These are phyloP conservation scores for Drosophila ercepeae DNA, from an alignment of 1,140 invertebrate species.

Conservation along the genomic window DNA sequence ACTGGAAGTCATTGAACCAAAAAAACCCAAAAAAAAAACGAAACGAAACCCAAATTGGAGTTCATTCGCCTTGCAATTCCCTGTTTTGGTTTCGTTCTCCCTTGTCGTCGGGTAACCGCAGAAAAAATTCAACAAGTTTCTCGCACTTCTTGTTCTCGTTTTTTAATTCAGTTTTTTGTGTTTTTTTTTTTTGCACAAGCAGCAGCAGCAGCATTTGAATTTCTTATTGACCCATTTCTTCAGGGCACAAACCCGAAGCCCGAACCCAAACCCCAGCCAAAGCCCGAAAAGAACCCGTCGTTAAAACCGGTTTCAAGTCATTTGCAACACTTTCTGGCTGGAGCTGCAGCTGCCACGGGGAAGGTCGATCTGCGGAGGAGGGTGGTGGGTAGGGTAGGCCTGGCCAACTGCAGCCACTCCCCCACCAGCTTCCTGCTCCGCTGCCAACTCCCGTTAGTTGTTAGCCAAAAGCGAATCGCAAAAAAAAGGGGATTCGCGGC, in stretches of 20 bases:
- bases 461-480: slow-evolving; percentile 28
- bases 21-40: too few species aligned
- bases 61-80: slow-evolving; percentile 54
- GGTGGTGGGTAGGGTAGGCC: not conserved
- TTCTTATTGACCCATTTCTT: slow-evolving; percentile 73
- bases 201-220: slow-evolving; percentile 49
- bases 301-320: slow-evolving; percentile 56
- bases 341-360: slow-evolving; percentile 45
- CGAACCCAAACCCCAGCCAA: slow-evolving; percentile 20
- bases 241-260: slow-evolving; percentile 31
- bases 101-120: slow-evolving; percentile 16
- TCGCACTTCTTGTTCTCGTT: slow-evolving; percentile 8
- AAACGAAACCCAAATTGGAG: slow-evolving; percentile 33
- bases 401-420: slow-evolving; percentile 51
- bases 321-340: slow-evolving; percentile 62
- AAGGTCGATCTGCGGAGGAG: slow-evolving; percentile 32
- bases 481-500: slow-evolving; percentile 32
- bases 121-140: slow-evolving; percentile 42
- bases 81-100: slow-evolving; percentile 30
- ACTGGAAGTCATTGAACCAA: slow-evolving; percentile 43
- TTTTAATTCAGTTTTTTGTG: slow-evolving; percentile 4
- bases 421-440: slow-evolving; percentile 20
- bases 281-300: slow-evolving; percentile 4
- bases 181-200: slow-evolving; percentile 22
- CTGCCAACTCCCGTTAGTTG: slow-evolving; percentile 45